These are phyloP conservation scores for Trissolcus japonicus DNA, from an alignment of 2,888 invertebrate species.

Conservation along the genomic window DNA sequence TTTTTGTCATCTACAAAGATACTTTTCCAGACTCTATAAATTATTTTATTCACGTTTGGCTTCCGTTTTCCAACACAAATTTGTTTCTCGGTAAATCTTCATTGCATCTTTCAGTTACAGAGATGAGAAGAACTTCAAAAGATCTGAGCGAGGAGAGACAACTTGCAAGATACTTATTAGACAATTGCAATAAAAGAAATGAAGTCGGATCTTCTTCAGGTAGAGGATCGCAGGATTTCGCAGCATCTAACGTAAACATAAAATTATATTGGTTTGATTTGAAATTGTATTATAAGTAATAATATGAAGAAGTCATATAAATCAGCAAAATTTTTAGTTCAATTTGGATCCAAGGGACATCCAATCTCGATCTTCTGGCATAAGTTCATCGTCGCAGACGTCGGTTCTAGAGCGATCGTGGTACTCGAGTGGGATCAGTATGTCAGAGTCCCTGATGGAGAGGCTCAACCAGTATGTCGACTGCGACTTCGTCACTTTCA, in stretches of 20 bases:
- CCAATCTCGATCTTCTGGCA: constrained; percentile 2
- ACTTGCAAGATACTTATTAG: constrained; percentile 1
- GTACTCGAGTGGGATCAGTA: constrained; percentile 17
- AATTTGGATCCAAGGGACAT: background rate
- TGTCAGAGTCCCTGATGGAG: constrained; percentile 12
- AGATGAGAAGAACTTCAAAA: constrained; percentile 3
- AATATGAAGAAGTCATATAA: background rate
- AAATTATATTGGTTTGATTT: background rate
- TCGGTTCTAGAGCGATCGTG: background rate
- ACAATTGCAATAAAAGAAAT: background rate
- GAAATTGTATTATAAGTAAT: background rate
- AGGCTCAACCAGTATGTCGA: constrained; percentile 16
- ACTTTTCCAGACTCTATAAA: background rate
- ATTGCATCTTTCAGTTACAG: constrained; percentile 4
- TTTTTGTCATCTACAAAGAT: background rate
- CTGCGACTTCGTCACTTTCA: constrained; percentile 10
- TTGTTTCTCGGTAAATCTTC: too few relatives aligned
- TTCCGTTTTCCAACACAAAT: too few relatives aligned
- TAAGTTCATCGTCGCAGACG: background rate
- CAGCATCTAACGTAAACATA: background rate
- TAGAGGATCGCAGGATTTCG: background rate
- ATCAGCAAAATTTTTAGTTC: background rate
- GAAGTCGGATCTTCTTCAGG: too few relatives aligned
- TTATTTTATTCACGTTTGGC: too few relatives aligned
- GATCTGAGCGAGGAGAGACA: background rate